Evolutionary conservation across 2,113 vertebrate genomes (phyloP), one percentile per base, ranked within the genome.

Genomic region (Psittacara wagleri): DNA sequence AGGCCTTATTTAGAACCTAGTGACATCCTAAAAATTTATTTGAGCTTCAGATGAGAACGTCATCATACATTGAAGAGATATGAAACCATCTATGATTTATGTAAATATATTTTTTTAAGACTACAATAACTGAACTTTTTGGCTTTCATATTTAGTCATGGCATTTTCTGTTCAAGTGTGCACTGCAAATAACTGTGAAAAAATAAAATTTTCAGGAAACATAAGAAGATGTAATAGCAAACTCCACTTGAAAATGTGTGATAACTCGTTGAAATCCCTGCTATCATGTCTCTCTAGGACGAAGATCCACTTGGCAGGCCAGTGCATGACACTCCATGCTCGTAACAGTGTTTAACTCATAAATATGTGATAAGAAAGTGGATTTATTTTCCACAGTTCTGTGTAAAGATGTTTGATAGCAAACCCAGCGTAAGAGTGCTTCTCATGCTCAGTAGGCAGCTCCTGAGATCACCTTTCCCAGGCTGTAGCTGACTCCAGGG

Each of bases 271-370:
- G n/a, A 90, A 93, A 88, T 17, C 14, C 23, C 7, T 67, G 29
- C 20, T 39, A 19, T 16, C 57, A 10, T 17, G 16, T 14, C 19
- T 24, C 27, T 67, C 51, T 49, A 74, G 22, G 48, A 41, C 1
- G 2, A 33, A 67, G 46, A 39, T 10, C 10, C 11, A 33, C 1
- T 3, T 22, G 4, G 13, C 1, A 0, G n/a, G 1, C 22, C 41
- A 29, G 4, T 10, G n/a, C 52, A 64, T 77, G 17, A 24, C 33
- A 35, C 20, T 85, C 25, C 27, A 44, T 49, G 27, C 4, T 23
- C n/a, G 20, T 55, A 46, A 46, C 8, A 14, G 8, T 37, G 4
- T 14, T 37, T 61, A 48, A 46, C 17, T 68, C 48, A 55, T 25
- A 39, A 78, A 90, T 77, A n/a, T 23, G n/a, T 14, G 2, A 29